Evolutionary conservation across 1,140 invertebrate species (phyloP).

Genomic region (Odontomachus brunneus): DNA sequence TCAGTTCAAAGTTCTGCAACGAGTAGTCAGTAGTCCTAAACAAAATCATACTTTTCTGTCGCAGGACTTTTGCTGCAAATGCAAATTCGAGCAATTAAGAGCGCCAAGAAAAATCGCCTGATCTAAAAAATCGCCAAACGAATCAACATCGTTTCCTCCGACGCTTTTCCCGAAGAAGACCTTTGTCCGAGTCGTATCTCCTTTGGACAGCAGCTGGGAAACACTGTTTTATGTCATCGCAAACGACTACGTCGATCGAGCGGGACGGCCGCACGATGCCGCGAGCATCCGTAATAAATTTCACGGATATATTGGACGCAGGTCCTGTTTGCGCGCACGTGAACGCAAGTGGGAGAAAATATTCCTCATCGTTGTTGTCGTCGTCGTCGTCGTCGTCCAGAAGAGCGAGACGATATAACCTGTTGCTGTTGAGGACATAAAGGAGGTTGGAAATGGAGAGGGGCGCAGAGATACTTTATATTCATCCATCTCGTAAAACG

Average conservation of each 20-base stretch:
- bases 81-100: too few relatives aligned
- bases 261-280: conserved; percentile 17
- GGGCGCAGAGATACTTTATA: conserved; percentile 48
- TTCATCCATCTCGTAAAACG: conserved; percentile 71
- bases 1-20: too few relatives aligned
- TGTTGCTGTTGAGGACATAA: conserved; percentile 57
- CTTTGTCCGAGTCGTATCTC: too few relatives aligned
- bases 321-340: conserved; percentile 27
- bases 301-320: conserved; percentile 25
- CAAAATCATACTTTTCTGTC: too few relatives aligned
- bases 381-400: neutral
- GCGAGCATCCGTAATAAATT: conserved; percentile 59
- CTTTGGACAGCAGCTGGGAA: neutral
- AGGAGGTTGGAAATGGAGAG: neutral
- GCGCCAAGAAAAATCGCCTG: too few relatives aligned
- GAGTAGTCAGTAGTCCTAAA: too few relatives aligned
- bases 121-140: too few relatives aligned
- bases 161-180: too few relatives aligned
- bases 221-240: conserved; percentile 15
- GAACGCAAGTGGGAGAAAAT: neutral
- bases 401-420: conserved; percentile 63
- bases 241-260: conserved; percentile 31
- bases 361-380: conserved; percentile 4
- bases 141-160: too few relatives aligned
- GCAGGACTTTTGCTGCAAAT: too few relatives aligned